Percentiles rank a stretch among this genome's conserved stretches.
These are phyloP conservation scores for Heliconius charithonia DNA, from an alignment of 2,888 invertebrate species.

Conservation along the genomic window DNA sequence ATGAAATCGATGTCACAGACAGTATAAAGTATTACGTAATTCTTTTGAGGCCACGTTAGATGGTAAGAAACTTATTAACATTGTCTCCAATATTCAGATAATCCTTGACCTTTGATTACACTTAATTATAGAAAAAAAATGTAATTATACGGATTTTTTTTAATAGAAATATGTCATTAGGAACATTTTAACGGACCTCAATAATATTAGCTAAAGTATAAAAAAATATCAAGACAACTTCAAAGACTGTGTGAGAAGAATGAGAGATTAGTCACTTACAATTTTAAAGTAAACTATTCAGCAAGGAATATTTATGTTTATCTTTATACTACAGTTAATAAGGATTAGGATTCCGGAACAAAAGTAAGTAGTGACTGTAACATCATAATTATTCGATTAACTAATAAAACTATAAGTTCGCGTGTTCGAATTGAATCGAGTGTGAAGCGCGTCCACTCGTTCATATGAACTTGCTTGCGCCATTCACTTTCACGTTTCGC, in stretches of 20 bases:
- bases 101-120: conserved; percentile 61
- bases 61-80: conserved; percentile 52
- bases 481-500: conserved; percentile 80
- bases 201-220: not conserved
- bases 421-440: conserved; percentile 73
- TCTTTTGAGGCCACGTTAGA: conserved; percentile 50
- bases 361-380: conserved; percentile 36
- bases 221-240: not conserved
- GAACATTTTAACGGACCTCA: not conserved
- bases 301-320: not conserved
- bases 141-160: not conserved
- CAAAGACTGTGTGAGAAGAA: not conserved
- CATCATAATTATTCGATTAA: conserved; percentile 47
- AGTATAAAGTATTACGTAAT: conserved; percentile 49
- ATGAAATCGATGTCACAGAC: conserved; percentile 53
- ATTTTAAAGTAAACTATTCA: not conserved
- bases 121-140: conserved; percentile 4
- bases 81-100: conserved; percentile 52
- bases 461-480: conserved; percentile 65
- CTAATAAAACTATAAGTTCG: conserved; percentile 58
- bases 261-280: not conserved
- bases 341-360: no score
- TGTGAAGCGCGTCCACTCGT: conserved; percentile 70
- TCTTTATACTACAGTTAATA: not conserved
- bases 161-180: not conserved